A percentile compares a stretch with the other conserved stretches of the same genome.
phyloP scores from a whole-genome alignment of 2,113 vertebrate genomes.

The Anolis sagrei region DNA sequence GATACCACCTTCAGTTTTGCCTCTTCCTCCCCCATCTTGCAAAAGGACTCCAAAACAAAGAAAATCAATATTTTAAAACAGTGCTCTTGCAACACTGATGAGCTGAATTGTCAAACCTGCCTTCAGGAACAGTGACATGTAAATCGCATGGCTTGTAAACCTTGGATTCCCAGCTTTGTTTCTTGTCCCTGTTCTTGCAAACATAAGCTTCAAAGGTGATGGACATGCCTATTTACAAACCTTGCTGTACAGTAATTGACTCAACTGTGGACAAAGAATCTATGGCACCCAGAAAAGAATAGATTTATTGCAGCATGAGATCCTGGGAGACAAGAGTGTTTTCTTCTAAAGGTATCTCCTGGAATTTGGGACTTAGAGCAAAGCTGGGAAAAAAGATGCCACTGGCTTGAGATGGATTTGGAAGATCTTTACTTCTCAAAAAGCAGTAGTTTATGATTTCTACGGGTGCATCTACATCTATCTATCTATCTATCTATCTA shows the following conservation, averaged over 20 bases:
- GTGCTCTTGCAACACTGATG: neutral
- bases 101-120: neutral
- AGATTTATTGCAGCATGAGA: neutral
- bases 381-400: too few species aligned
- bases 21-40: neutral
- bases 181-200: too few species aligned
- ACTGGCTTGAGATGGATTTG: neutral
- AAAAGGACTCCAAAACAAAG: slow-evolving; percentile 14
- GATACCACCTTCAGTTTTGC: neutral
- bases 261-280: neutral
- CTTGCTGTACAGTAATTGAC: neutral
- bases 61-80: neutral
- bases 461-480: too few species aligned
- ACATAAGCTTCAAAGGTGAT: neutral
- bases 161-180: neutral
- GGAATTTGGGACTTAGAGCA: neutral
- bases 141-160: neutral
- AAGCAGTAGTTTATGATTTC: neutral
- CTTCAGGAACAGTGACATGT: neutral
- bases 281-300: neutral
- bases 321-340: neutral
- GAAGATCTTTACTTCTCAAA: neutral
- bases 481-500: too few species aligned
- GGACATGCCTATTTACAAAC: neutral
- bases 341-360: neutral